Conservation (phyloP, 1,140 invertebrate species). For the Propsilocerus akamusi region DNA sequence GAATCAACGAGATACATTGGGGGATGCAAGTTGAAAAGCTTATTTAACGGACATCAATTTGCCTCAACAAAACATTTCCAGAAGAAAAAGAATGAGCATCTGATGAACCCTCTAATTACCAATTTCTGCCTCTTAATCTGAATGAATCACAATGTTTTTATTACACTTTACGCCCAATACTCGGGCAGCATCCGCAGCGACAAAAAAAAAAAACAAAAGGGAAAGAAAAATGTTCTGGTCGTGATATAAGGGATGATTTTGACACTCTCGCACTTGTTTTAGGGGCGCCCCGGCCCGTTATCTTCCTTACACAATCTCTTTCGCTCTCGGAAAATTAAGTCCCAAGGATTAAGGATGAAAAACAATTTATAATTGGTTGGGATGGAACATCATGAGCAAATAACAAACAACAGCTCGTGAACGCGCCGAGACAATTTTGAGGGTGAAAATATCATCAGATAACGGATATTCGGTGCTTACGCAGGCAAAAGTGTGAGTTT, state of each 20-base stretch:
- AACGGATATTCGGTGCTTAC: background rate
- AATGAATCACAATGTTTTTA: background rate
- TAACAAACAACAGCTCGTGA: too few species aligned
- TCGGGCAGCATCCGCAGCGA: background rate
- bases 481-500: conserved; percentile 3
- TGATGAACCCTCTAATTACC: conserved; percentile 1
- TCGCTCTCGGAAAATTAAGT: background rate
- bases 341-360: background rate
- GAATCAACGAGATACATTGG: too few species aligned
- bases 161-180: background rate
- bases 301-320: background rate
- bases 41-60: background rate
- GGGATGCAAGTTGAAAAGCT: background rate
- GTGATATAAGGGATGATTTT: background rate
- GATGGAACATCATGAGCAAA: too few species aligned
- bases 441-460: conserved; percentile 4
- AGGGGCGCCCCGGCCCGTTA: background rate
- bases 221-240: background rate
- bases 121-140: background rate
- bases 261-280: background rate
- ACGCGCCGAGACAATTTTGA: background rate
- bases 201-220: background rate
- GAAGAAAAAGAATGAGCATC: background rate
- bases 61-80: background rate
- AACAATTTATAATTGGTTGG: conserved; percentile 2